Percentiles rank a stretch among this genome's conserved stretches.
phyloP scores from a whole-genome alignment of 2,888 invertebrate species.

The Plebejus argus region DNA sequence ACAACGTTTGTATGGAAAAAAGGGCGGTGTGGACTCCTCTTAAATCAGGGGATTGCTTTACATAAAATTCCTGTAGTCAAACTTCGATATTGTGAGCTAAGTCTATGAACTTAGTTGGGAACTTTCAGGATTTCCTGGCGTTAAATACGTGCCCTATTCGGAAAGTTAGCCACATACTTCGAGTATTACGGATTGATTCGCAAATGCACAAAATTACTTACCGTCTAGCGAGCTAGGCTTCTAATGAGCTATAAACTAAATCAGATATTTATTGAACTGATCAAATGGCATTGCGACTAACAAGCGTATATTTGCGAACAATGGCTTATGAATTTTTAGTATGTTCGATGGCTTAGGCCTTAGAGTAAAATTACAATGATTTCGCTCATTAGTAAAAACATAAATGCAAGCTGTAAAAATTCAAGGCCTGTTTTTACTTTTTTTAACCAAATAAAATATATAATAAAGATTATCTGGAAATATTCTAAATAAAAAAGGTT shows the following conservation, averaged over 20 bases:
- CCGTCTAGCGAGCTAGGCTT: slow-evolving; percentile 12
- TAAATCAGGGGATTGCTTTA: neutral
- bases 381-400: too few relatives aligned
- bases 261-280: neutral
- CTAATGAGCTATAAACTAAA: neutral
- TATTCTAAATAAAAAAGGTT: too few relatives aligned
- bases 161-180: slow-evolving; percentile 13
- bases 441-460: too few relatives aligned
- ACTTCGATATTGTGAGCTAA: neutral
- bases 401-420: too few relatives aligned
- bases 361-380: too few relatives aligned
- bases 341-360: too few relatives aligned
- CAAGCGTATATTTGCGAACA: too few relatives aligned
- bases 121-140: neutral
- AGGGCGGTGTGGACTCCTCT: too few relatives aligned
- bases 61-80: slow-evolving; percentile 1
- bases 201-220: slow-evolving; percentile 6
- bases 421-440: too few relatives aligned
- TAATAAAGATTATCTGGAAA: too few relatives aligned
- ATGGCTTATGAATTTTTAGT: too few relatives aligned
- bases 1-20: too few relatives aligned
- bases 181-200: slow-evolving; percentile 3
- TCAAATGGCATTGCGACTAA: neutral
- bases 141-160: slow-evolving; percentile 2
- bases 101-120: neutral